Base-by-base conservation (phyloP, 2,113 vertebrate genomes). In the Saccopteryx bilineata region DNA sequence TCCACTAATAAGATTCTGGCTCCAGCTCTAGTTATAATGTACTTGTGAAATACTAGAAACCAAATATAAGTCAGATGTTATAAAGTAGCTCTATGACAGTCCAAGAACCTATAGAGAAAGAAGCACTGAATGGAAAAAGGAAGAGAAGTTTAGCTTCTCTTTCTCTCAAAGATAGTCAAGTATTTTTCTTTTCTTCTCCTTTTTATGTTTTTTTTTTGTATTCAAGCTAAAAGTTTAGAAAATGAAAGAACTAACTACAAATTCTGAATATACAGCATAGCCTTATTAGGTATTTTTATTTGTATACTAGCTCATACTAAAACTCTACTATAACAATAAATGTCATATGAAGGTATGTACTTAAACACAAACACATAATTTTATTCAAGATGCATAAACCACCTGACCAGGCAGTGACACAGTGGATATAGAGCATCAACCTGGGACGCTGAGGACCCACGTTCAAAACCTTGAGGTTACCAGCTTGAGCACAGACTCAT, bases 1-100 rank as follows among this genome's bases (percentile, higher is more conserved):
- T 85, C 72, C 33, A 54, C 72, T 93, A 97, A 96, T 82, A 95
- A 97, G 76, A 96, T 96, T 92, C 65, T 95, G 96, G 46, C 76
- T 88, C 84, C 24, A 39, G 23, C 78, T 97, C 87, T 80, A 78
- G 87, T 66, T 85, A 54, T 85, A 95, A 88, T 95, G 85, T 26
- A 89, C 92, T 96, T 96, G 61, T 93, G 85, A 95, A 96, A 95
- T n/a, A 66, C 78, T 84, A 71, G 76, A 87, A 86, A 87, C 58
- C 48, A 96, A 94, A 93, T 69, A 95, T 69, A 92, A 95, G 83
- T 97, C 72, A 82, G 72, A 93, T 79, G 58, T 69, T 54, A 82
- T 39, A 87, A 92, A 92, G 76, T 5, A 66, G 46, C 24, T 75
- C 52, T 31, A 24, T 8, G 68, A 52, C 58, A 56, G 19, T 26